Evolutionary conservation across 2,113 vertebrate genomes (phyloP).

Genomic region (Nanorana parkeri): DNA sequence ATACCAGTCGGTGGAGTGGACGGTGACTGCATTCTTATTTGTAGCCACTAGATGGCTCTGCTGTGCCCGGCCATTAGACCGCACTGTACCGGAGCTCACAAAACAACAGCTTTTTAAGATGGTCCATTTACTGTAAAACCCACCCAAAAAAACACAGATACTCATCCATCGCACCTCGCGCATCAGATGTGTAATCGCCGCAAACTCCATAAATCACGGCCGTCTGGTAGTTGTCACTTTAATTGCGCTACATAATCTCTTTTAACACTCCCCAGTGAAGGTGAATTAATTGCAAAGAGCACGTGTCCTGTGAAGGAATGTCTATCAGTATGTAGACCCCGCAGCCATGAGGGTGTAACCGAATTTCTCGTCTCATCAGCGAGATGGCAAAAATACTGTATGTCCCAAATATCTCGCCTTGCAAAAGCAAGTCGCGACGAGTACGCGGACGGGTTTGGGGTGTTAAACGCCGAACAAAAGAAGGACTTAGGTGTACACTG

Average conservation of each 20-base stretch:
- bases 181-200: too few species aligned
- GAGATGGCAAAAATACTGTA: not conserved
- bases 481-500: too few species aligned
- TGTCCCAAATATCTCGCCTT: slow-evolving; percentile 1
- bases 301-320: not conserved
- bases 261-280: not conserved
- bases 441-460: not conserved
- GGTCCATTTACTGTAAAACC: too few species aligned
- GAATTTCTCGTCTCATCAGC: not conserved
- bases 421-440: not conserved
- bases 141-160: too few species aligned
- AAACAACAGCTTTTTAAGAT: too few species aligned
- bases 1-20: too few species aligned
- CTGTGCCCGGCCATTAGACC: too few species aligned
- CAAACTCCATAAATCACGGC: too few species aligned
- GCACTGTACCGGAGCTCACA: too few species aligned
- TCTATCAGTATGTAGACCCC: not conserved
- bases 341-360: slow-evolving; percentile 6
- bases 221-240: not conserved
- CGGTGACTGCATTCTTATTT: too few species aligned
- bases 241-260: not conserved
- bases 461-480: not conserved
- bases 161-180: too few species aligned
- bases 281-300: not conserved
- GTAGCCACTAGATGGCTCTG: too few species aligned